phyloP scores from a whole-genome alignment of 2,797 vertebrate species.

The Poliocrania exsul region DNA sequence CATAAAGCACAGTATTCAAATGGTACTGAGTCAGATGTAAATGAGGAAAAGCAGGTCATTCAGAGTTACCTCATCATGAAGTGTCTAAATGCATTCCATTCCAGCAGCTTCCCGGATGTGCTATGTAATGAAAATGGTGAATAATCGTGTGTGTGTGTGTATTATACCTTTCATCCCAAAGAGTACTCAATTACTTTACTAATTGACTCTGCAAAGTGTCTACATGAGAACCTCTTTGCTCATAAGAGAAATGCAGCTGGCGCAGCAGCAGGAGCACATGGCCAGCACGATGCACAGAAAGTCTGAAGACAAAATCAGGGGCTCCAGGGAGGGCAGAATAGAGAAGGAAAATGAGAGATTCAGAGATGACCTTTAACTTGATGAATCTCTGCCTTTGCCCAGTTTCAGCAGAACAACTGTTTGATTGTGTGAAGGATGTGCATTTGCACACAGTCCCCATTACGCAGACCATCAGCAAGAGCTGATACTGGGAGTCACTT shows the following conservation, averaged over 20 bases:
- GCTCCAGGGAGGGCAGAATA: background rate
- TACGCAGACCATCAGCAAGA: background rate
- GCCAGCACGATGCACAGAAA: background rate
- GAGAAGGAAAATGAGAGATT: background rate
- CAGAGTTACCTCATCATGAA: constrained; percentile 54
- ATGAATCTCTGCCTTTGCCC: background rate
- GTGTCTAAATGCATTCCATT: constrained; percentile 47
- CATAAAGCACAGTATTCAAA: constrained; percentile 46
- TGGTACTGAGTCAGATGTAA: constrained; percentile 61
- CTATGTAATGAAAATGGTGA: constrained; percentile 62
- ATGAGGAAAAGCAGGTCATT: constrained; percentile 69
- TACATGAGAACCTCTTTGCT: constrained; percentile 32
- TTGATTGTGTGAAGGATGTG: background rate
- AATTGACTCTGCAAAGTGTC: constrained; percentile 51
- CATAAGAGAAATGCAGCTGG: background rate
- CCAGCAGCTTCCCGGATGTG: constrained; percentile 54
- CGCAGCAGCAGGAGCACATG: background rate
- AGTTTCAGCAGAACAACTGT: background rate
- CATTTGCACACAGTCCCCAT: background rate
- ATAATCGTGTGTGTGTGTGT: constrained; percentile 12
- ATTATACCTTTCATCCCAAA: constrained; percentile 60
- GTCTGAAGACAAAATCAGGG: background rate
- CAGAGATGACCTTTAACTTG: constrained; percentile 2
- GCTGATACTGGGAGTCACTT: background rate
- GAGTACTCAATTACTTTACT: constrained; percentile 60